A percentile compares a stretch with the other conserved stretches of the same genome.
Conservation (phyloP, 2,797 vertebrate species). For the Gymnoscopelus braueri region DNA sequence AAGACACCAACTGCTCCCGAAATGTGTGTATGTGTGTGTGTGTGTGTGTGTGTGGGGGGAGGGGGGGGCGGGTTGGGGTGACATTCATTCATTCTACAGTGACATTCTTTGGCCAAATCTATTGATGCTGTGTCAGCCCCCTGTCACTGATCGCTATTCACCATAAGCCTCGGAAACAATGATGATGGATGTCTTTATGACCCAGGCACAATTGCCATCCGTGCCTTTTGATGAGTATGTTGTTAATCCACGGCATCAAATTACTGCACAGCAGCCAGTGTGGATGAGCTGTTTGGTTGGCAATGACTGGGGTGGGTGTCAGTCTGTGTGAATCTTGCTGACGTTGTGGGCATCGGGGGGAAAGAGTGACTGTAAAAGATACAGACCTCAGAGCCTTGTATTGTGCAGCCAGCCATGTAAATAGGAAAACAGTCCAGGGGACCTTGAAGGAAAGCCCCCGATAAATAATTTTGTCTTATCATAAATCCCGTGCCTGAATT, state of each 20-base stretch:
- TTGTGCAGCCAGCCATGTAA: slow-evolving; percentile 48
- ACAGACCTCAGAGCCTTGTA: slow-evolving; percentile 55
- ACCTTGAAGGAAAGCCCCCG: slow-evolving; percentile 63
- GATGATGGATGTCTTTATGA: slow-evolving; percentile 23
- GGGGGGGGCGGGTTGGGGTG: too few species aligned
- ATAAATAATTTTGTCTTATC: slow-evolving; percentile 71
- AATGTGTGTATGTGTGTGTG: too few species aligned
- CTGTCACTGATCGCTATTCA: slow-evolving; percentile 11
- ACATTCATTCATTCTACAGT: too few species aligned
- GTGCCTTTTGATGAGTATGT: slow-evolving; percentile 33
- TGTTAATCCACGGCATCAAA: slow-evolving; percentile 53
- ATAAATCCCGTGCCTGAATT: slow-evolving; percentile 70
- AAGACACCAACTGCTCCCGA: too few species aligned
- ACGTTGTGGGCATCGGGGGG: slow-evolving; percentile 52
- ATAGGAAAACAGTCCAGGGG: slow-evolving; percentile 51
- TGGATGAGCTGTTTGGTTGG: slow-evolving; percentile 37
- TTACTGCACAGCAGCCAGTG: slow-evolving; percentile 25
- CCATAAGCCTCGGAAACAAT: slow-evolving; percentile 25
- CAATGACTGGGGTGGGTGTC: slow-evolving; percentile 24
- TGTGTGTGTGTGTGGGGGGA: too few species aligned
- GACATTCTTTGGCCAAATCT: slow-evolving; percentile 3
- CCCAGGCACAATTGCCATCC: neutral
- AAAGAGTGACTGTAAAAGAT: slow-evolving; percentile 38
- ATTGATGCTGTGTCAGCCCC: neutral
- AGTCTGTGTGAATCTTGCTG: slow-evolving; percentile 52